Evolutionary conservation across 2,888 invertebrate genomes (phyloP).

Genomic region (Heliothis peltigera): DNA sequence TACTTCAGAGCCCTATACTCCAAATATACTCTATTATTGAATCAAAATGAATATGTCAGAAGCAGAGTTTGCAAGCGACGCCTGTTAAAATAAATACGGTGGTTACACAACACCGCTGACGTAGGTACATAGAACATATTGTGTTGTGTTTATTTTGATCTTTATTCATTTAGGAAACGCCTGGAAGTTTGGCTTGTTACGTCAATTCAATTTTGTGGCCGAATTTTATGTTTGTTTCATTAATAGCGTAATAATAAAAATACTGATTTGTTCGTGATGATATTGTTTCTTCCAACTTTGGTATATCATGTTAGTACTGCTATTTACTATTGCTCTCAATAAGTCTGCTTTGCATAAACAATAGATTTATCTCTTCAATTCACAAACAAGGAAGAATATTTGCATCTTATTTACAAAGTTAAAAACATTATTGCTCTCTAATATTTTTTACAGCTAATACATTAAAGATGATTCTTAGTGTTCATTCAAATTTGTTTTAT

Average conservation of each 20-base stretch:
- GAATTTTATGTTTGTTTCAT: neutral
- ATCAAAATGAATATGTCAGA: slow-evolving; percentile 2
- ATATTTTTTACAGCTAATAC: too few species aligned
- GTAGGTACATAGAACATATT: neutral
- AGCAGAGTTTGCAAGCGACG: neutral
- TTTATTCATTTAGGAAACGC: slow-evolving; percentile 1
- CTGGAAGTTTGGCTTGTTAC: neutral
- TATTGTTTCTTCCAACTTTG: too few species aligned
- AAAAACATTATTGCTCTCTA: too few species aligned
- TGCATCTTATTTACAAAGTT: too few species aligned
- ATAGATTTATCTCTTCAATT: too few species aligned
- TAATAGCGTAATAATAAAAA: neutral
- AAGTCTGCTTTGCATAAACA: too few species aligned
- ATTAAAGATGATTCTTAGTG: neutral
- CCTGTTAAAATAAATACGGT: neutral
- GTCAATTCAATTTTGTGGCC: neutral
- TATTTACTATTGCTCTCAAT: too few species aligned
- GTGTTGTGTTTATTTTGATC: neutral
- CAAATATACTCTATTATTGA: slow-evolving; percentile 1
- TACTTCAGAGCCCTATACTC: neutral
- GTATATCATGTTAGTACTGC: too few species aligned
- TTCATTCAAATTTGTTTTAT: neutral
- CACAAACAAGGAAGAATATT: too few species aligned
- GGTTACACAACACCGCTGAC: neutral
- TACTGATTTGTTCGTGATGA: too few species aligned